phyloP scores from a whole-genome alignment of 1,140 invertebrate genomes.

The Ostrea edulis region DNA sequence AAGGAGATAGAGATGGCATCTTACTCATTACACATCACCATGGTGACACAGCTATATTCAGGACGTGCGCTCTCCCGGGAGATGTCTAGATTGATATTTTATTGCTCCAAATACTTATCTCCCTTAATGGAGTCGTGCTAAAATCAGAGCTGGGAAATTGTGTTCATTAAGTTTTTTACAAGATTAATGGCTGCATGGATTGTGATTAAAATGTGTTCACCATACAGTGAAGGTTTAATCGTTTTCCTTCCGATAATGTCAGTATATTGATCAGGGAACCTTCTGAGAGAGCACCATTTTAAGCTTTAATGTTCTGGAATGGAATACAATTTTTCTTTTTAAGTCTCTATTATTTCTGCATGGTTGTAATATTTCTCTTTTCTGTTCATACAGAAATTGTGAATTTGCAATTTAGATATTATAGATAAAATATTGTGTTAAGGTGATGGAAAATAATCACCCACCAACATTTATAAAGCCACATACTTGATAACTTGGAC shows the following conservation, averaged over 20 bases:
- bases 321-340: not conserved
- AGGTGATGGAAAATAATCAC: too few relatives aligned
- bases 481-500: too few relatives aligned
- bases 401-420: too few relatives aligned
- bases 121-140: conserved; percentile 15
- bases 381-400: not conserved
- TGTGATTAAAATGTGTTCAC: conserved; percentile 16
- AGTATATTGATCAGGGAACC: not conserved
- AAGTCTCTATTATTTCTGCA: not conserved
- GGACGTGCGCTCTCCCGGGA: not conserved
- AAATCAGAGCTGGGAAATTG: conserved; percentile 10
- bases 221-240: conserved; percentile 12
- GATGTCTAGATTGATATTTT: conserved; percentile 12
- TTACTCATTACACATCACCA: not conserved
- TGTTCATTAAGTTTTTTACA: conserved; percentile 36
- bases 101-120: conserved; percentile 14
- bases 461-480: too few relatives aligned
- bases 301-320: not conserved
- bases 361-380: not conserved
- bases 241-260: conserved; percentile 24
- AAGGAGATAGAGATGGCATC: not conserved
- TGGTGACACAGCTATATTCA: not conserved
- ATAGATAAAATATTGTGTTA: too few relatives aligned
- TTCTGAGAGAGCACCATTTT: not conserved
- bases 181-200: conserved; percentile 30